These are phyloP conservation scores for Gallinago undulata DNA, from an alignment of 2,113 vertebrate species.

Conservation along the genomic window DNA sequence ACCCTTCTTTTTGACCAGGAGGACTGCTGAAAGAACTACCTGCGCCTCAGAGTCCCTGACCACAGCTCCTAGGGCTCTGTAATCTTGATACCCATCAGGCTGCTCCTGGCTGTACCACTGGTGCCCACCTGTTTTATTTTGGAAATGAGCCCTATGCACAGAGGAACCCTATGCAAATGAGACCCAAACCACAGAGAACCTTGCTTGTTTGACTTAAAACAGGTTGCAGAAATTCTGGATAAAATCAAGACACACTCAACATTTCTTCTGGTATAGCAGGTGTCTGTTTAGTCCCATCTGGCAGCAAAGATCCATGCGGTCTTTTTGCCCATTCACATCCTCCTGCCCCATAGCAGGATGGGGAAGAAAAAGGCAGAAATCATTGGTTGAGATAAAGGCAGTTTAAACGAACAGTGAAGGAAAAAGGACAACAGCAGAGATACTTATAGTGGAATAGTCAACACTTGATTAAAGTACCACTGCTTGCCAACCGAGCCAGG, in stretches of 20 bases:
- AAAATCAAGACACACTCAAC: conserved; percentile 25
- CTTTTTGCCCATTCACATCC: neutral
- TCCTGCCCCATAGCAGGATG: neutral
- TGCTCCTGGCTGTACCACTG: neutral
- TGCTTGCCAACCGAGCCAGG: neutral
- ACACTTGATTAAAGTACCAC: neutral
- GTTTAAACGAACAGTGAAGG: neutral
- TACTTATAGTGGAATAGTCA: neutral
- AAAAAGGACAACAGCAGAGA: neutral
- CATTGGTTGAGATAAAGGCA: neutral
- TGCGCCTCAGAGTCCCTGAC: neutral
- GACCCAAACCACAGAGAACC: neutral
- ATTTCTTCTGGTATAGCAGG: neutral
- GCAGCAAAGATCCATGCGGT: neutral
- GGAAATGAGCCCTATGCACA: neutral
- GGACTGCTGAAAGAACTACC: neutral
- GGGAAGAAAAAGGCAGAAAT: neutral
- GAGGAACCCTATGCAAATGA: neutral
- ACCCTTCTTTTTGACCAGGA: neutral
- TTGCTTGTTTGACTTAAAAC: conserved; percentile 3
- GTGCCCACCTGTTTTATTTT: neutral
- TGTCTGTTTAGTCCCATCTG: neutral
- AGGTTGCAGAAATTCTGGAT: conserved; percentile 26
- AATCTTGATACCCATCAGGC: neutral
- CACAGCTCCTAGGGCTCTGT: neutral